A percentile compares a stretch with the other conserved stretches of the same genome.
Conservation (phyloP, 2,113 vertebrate genomes). For the Dolichotis patagonum region DNA sequence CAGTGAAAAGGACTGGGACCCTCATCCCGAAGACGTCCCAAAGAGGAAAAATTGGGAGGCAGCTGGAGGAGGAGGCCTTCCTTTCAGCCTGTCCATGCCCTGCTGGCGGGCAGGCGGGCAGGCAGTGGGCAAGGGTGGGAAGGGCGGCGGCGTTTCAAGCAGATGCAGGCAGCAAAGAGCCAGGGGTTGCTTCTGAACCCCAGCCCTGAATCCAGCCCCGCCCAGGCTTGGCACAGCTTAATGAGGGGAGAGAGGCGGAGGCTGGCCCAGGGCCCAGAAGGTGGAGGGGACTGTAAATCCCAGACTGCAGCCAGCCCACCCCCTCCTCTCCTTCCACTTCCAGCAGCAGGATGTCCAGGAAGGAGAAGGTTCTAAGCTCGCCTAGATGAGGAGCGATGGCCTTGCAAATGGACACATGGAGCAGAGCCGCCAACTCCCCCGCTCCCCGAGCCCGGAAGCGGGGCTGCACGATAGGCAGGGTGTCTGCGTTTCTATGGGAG, state of each 20-base stretch:
- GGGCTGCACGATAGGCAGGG: background rate
- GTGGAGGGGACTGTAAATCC: background rate
- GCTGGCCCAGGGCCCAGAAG: background rate
- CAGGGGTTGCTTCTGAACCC: background rate
- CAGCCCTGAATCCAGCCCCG: background rate
- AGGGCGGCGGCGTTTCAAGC: background rate
- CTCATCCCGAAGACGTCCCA: background rate
- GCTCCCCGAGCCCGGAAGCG: background rate
- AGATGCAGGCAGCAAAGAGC: background rate
- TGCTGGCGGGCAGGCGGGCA: background rate
- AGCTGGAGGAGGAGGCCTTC: background rate
- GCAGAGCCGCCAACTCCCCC: background rate
- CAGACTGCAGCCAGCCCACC: background rate
- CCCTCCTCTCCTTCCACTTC: background rate
- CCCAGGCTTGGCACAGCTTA: background rate
- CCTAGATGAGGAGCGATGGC: background rate
- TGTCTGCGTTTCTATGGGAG: too few relatives aligned
- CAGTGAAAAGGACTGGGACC: background rate
- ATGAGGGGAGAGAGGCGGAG: background rate
- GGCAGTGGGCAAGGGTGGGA: background rate
- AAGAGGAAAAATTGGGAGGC: background rate
- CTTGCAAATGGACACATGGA: background rate
- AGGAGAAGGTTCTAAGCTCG: background rate
- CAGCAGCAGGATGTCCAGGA: background rate
- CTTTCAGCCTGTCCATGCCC: background rate